These are phyloP conservation scores for Chanos chanos DNA, from an alignment of 2,797 vertebrate species.

Conservation along the genomic window DNA sequence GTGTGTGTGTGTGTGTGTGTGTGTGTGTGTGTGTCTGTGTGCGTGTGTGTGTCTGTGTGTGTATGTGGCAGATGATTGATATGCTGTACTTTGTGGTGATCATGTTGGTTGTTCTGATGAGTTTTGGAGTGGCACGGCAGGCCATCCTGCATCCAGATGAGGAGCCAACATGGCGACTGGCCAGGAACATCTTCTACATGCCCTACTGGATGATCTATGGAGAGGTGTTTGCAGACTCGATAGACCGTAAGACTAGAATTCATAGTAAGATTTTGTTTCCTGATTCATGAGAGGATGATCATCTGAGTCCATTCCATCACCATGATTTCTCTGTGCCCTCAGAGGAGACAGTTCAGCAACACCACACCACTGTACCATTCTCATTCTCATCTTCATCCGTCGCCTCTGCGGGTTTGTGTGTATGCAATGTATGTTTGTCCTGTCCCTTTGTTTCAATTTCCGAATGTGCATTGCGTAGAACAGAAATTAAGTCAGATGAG, in stretches of 20 bases:
- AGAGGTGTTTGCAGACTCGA: conserved; percentile 99
- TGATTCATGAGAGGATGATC: conserved; percentile 91
- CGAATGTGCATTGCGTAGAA: too few relatives aligned
- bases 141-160: conserved; percentile 96
- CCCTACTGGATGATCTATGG: conserved; percentile 99
- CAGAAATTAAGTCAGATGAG: too few relatives aligned
- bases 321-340: conserved; percentile 14
- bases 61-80: conserved; percentile 86
- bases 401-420: too few relatives aligned
- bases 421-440: too few relatives aligned
- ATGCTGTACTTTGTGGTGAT: conserved; percentile 99
- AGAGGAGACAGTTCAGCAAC: too few relatives aligned
- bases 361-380: too few relatives aligned
- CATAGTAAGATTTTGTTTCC: conserved; percentile 98
- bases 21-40: not conserved
- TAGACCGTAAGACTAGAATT: conserved; percentile 99
- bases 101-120: conserved; percentile 98
- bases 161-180: conserved; percentile 94
- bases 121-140: conserved; percentile 93
- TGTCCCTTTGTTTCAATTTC: too few relatives aligned
- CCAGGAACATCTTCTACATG: conserved; percentile 99
- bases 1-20: not conserved
- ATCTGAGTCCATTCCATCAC: conserved; percentile 48
- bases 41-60: not conserved
- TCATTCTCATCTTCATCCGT: too few relatives aligned